phyloP scores from a whole-genome alignment of 2,797 vertebrate genomes.

The Lepus townsendii region DNA sequence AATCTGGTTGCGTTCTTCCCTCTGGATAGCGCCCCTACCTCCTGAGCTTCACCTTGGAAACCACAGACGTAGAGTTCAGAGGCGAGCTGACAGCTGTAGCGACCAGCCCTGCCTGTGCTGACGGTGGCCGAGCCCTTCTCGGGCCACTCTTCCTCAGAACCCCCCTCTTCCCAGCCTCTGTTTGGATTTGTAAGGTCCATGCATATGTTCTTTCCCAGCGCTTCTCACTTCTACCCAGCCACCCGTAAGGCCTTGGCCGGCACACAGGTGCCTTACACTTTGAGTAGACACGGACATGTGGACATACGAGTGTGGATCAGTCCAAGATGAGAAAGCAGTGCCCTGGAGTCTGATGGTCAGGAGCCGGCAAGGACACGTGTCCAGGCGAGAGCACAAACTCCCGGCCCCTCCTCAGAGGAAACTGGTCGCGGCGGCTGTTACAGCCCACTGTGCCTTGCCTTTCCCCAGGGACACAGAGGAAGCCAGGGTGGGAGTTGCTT shows the following conservation, averaged over 20 bases:
- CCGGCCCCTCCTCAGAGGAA: not conserved
- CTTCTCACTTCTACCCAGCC: not conserved
- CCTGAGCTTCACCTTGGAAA: conserved; percentile 53
- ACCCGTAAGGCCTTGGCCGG: not conserved
- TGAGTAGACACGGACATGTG: too few species aligned
- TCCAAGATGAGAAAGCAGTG: not conserved
- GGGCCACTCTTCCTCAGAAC: not conserved
- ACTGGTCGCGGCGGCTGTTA: not conserved
- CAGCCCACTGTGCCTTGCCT: not conserved
- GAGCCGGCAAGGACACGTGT: not conserved
- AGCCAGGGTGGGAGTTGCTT: not conserved
- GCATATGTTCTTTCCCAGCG: not conserved
- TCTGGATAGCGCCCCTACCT: conserved; percentile 66
- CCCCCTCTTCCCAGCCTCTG: not conserved
- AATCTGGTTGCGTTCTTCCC: not conserved
- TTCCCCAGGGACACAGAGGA: not conserved
- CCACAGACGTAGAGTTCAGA: not conserved
- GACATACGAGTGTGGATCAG: not conserved
- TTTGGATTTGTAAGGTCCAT: not conserved
- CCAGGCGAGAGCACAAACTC: not conserved
- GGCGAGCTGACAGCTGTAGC: not conserved
- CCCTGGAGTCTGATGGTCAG: not conserved
- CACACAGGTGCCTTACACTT: conserved; percentile 26
- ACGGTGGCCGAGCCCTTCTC: not conserved
- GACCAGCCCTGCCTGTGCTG: not conserved